These are phyloP conservation scores for Catocala sponsa DNA, from an alignment of 2,888 invertebrate species.

Conservation along the genomic window DNA sequence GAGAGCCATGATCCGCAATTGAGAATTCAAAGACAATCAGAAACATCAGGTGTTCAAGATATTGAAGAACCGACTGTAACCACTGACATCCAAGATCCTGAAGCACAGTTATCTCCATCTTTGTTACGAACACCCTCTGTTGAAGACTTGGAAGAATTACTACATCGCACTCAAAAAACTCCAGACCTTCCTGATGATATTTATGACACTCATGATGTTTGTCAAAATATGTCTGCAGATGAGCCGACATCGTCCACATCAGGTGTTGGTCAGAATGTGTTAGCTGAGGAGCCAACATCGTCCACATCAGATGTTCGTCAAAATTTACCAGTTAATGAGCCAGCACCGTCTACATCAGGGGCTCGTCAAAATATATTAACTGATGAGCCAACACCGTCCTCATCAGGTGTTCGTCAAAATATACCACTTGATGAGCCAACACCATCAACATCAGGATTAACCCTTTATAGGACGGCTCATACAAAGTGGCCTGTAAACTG, in stretches of 20 bases:
- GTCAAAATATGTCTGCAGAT: conserved; percentile 7
- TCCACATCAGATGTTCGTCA: neutral
- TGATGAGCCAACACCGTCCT: too few relatives aligned
- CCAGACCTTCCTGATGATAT: conserved; percentile 4
- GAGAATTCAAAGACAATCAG: conserved; percentile 1
- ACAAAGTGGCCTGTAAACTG: too few relatives aligned
- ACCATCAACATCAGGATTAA: conserved; percentile 4
- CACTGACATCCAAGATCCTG: conserved; percentile 4
- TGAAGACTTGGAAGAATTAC: conserved; percentile 3
- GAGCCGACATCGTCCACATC: neutral
- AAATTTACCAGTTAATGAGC: neutral
- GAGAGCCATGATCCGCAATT: conserved; percentile 2
- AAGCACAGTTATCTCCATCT: conserved; percentile 1
- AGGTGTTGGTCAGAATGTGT: neutral
- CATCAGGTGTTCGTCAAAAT: too few relatives aligned
- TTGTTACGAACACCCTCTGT: conserved; percentile 3
- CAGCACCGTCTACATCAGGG: neutral
- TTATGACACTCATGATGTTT: conserved; percentile 4
- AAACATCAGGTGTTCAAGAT: conserved; percentile 1
- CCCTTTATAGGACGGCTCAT: too few relatives aligned
- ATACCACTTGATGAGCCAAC: too few relatives aligned
- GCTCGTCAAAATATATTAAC: too few relatives aligned
- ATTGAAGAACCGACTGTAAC: conserved; percentile 3
- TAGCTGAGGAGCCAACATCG: neutral
- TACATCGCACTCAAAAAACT: conserved; percentile 7